Base-by-base conservation (phyloP, 2,888 invertebrate genomes). In the Drosophila bunnanda region DNA sequence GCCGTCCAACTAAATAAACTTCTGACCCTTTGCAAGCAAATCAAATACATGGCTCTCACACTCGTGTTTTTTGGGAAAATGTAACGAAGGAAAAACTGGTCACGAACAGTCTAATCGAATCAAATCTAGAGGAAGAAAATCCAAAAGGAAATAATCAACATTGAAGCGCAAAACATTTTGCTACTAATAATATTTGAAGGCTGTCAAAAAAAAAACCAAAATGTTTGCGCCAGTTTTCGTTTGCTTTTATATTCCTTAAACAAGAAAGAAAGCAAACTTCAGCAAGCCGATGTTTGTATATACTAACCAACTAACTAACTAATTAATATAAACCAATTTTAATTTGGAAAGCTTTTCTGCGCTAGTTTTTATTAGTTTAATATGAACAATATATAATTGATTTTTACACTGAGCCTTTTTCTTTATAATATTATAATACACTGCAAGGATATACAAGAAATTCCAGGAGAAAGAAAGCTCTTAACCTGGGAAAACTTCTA, bases 91-190 rank as follows among this genome's bases (percentile, higher is more conserved):
- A 22, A 32, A 25, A 44, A 43, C 36, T 20, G 60, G 62, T 64
- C 62, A 64, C 62, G 60, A 48, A 59, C 62, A 7, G 48, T 12
- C 62, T 41, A 64, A 64, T 64, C 64, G 64, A 64, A 64, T 64
- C 50, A 64, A 64, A 64, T 64, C 61, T 50, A 60, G 48, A 34
- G 41, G 41, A 60, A 48, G 32, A 46, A 48, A 60, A 30, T 13
- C 30, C 36, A 25, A 25, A 50, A 30, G 59, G 20, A 61, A 62
- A 48, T 59, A 62, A 59, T 44, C 32, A 48, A 64, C 64, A 32
- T 34, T 46, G 46, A 46, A 34, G 34, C 56, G 32, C 56, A 32
- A 46, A 34, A 20, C 32, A 62, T 32, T 36, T 59, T 59, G 36
- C 30, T 52, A 32, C 44, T 53, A 46, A 65, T 67, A 48, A 46